phyloP scores from a whole-genome alignment of 2,113 vertebrate genomes.

The Setophaga coronata region DNA sequence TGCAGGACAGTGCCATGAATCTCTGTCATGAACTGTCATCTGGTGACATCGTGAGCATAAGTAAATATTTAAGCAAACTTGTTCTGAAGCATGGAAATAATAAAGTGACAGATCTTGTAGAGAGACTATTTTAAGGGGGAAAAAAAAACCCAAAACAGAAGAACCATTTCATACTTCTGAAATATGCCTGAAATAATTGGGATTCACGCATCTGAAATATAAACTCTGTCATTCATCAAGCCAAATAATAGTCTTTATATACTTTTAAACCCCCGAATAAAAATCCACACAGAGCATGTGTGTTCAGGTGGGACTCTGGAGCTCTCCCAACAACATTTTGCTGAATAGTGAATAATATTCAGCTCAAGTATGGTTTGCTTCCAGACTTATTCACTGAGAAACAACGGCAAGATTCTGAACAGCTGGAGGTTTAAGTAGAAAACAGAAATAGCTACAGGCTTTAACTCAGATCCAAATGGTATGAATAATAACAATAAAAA shows the following conservation, averaged over 20 bases:
- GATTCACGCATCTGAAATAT: constrained; percentile 1
- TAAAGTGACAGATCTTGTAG: background rate
- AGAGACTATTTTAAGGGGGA: background rate
- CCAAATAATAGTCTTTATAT: constrained; percentile 20
- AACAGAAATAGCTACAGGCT: constrained; percentile 78
- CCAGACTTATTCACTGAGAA: constrained; percentile 66
- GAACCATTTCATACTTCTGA: background rate
- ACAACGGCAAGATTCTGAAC: constrained; percentile 70
- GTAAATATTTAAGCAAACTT: constrained; percentile 21
- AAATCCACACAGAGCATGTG: constrained; percentile 42
- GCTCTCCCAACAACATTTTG: constrained; percentile 61
- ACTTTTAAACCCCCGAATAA: background rate
- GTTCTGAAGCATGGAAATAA: background rate
- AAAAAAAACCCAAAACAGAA: background rate
- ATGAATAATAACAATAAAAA: constrained; percentile 77
- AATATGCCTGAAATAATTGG: constrained; percentile 7
- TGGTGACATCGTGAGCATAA: background rate
- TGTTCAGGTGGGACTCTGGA: constrained; percentile 57
- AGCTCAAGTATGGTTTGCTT: constrained; percentile 67
- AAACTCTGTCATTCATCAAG: constrained; percentile 3
- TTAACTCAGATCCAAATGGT: constrained; percentile 73
- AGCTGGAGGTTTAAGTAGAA: constrained; percentile 83
- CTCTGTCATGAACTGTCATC: constrained; percentile 2
- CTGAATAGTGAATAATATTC: constrained; percentile 78
- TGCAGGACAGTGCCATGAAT: constrained; percentile 38